Evolutionary conservation across 2,888 invertebrate genomes (phyloP).

Genomic region (Sinopyrophorus schimmeli): DNA sequence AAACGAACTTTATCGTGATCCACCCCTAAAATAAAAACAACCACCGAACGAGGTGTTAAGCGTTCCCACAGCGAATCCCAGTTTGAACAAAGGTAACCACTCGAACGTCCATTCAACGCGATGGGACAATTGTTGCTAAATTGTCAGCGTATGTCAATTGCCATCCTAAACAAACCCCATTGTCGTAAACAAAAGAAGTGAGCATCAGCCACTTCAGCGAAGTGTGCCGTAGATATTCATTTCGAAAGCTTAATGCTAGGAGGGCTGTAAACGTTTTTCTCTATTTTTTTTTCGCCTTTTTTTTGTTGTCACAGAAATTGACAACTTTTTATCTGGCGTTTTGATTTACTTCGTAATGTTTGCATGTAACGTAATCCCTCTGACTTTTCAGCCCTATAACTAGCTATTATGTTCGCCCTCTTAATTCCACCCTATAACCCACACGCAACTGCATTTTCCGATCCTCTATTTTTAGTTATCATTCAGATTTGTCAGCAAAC

Average conservation of each 20-base stretch:
- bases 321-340: too few species aligned
- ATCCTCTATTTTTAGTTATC: too few species aligned
- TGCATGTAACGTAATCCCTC: slow-evolving; percentile 24
- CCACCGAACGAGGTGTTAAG: slow-evolving; percentile 33
- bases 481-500: too few species aligned
- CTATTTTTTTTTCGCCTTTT: too few species aligned
- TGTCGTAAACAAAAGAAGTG: slow-evolving; percentile 53
- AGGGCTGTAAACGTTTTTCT: too few species aligned
- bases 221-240: slow-evolving; percentile 26
- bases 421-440: slow-evolving; percentile 5
- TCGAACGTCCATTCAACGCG: slow-evolving; percentile 34
- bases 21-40: slow-evolving; percentile 49
- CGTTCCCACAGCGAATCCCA: slow-evolving; percentile 47
- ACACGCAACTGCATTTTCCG: slow-evolving; percentile 8
- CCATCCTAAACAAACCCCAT: slow-evolving; percentile 54
- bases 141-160: slow-evolving; percentile 55
- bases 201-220: slow-evolving; percentile 49
- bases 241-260: too few species aligned
- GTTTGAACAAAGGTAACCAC: slow-evolving; percentile 31
- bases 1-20: slow-evolving; percentile 39
- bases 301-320: too few species aligned
- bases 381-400: slow-evolving; percentile 16
- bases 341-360: too few species aligned
- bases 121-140: slow-evolving; percentile 47
- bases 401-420: slow-evolving; percentile 22